phyloP scores from a whole-genome alignment of 1,140 invertebrate genomes.

The Drosophila gunungcola region DNA sequence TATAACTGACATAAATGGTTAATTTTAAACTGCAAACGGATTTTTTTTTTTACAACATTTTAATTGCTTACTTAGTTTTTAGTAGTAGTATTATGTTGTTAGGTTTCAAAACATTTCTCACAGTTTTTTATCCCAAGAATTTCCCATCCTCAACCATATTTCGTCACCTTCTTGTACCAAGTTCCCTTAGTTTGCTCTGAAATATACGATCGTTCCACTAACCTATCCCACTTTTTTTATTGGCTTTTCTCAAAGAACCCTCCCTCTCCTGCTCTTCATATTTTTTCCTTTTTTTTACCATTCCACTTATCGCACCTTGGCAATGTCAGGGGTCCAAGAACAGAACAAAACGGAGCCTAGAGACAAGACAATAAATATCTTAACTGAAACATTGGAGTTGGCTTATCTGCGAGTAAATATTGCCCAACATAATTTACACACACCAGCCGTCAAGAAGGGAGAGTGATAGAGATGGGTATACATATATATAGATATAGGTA shows the following conservation, averaged over 20 bases:
- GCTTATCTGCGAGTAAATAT: constrained; percentile 71
- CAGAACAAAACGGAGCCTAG: constrained; percentile 8
- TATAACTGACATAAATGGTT: no score
- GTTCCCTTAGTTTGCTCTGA: constrained; percentile 5
- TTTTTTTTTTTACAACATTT: no score
- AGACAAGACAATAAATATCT: constrained; percentile 47
- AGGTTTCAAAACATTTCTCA: no score
- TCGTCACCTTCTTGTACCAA: constrained; percentile 5
- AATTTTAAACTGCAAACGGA: no score
- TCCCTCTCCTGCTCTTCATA: background rate
- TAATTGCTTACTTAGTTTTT: no score
- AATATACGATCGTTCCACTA: constrained; percentile 46
- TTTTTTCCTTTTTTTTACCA: background rate
- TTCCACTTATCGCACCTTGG: constrained; percentile 45
- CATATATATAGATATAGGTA: background rate
- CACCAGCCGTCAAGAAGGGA: constrained; percentile 6
- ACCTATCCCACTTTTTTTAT: constrained; percentile 66
- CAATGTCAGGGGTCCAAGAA: constrained; percentile 55
- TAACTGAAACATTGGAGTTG: constrained; percentile 63
- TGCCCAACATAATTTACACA: constrained; percentile 78
- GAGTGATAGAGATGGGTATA: background rate
- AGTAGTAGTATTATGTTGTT: background rate
- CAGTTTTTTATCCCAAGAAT: background rate
- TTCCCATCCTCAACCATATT: background rate
- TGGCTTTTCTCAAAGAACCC: constrained; percentile 38